A percentile compares a stretch with the other conserved stretches of the same genome.
Evolutionary conservation across 2,113 vertebrate genomes (phyloP).

Genomic region (Passerina amoena): DNA sequence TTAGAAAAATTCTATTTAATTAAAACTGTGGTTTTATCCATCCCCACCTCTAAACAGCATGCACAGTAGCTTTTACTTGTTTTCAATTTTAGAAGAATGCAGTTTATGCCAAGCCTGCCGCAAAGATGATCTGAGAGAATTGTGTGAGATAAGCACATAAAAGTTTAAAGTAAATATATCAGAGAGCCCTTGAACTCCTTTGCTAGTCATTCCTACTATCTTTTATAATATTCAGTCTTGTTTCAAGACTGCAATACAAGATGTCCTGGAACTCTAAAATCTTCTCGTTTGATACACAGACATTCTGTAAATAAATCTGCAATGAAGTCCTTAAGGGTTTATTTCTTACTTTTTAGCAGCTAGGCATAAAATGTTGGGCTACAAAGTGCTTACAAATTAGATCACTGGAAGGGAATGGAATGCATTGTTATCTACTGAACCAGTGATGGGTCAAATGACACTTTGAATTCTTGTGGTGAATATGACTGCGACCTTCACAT

Average conservation of each 20-base stretch:
- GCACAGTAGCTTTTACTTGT: not conserved
- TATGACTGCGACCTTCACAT: conserved; percentile 72
- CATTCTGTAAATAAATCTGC: conserved; percentile 73
- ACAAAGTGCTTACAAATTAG: conserved; percentile 76
- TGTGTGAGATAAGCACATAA: not conserved
- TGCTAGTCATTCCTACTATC: not conserved
- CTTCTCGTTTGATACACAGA: conserved; percentile 60
- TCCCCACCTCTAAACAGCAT: not conserved
- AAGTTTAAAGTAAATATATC: conserved; percentile 26
- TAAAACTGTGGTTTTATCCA: not conserved
- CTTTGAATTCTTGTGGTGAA: conserved; percentile 65
- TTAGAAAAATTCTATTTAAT: not conserved
- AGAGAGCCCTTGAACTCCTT: conserved; percentile 25
- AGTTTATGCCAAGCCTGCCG: not conserved
- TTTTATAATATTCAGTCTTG: conserved; percentile 13
- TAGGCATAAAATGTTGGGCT: conserved; percentile 68
- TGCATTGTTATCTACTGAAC: conserved; percentile 73
- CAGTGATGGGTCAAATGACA: conserved; percentile 73
- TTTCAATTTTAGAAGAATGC: not conserved
- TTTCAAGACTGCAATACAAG: conserved; percentile 46
- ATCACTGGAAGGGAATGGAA: conserved; percentile 70
- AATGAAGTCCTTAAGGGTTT: conserved; percentile 69
- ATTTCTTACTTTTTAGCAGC: conserved; percentile 71
- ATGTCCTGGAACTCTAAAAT: conserved; percentile 58
- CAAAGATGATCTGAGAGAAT: not conserved